Evolutionary conservation across 64 coral and sea anemone genomes (phyloP).

Genomic region (Actinia equina): DNA sequence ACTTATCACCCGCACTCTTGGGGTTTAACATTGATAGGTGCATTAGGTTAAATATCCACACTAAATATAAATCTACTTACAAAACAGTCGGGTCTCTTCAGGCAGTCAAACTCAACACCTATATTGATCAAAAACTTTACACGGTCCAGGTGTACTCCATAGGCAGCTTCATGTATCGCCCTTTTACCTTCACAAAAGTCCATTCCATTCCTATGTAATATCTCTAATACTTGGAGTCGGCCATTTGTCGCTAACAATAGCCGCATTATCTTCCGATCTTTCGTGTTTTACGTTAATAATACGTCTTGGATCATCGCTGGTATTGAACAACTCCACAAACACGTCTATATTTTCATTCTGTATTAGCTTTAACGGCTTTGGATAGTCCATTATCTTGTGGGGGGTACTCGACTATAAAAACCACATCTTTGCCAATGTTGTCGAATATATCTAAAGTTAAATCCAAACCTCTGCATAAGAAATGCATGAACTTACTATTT

Average conservation of each 20-base stretch:
- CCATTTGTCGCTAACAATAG: constrained; percentile 82
- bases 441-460: not conserved
- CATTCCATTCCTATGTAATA: constrained; percentile 56
- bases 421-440: no score
- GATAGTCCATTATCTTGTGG: constrained; percentile 40
- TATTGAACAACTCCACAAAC: constrained; percentile 60
- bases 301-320: constrained; percentile 12
- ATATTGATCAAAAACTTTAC: constrained; percentile 70
- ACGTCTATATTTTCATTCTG: constrained; percentile 61
- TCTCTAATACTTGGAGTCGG: constrained; percentile 49
- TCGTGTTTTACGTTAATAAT: constrained; percentile 79
- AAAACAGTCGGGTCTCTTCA: constrained; percentile 97
- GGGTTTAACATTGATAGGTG: no score
- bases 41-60: no score
- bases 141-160: constrained; percentile 68
- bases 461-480: not conserved
- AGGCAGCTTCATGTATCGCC: constrained; percentile 84
- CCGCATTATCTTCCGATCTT: constrained; percentile 66
- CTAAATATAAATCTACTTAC: not conserved
- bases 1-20: no score
- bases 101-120: constrained; percentile 89
- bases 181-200: constrained; percentile 88
- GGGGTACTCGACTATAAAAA: not conserved
- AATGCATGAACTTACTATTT: not conserved
- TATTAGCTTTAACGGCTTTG: constrained; percentile 64